A percentile compares a stretch with the other conserved stretches of the same genome.
These are phyloP conservation scores for Sturnira hondurensis DNA, from an alignment of 2,113 vertebrate genomes.

Conservation along the genomic window DNA sequence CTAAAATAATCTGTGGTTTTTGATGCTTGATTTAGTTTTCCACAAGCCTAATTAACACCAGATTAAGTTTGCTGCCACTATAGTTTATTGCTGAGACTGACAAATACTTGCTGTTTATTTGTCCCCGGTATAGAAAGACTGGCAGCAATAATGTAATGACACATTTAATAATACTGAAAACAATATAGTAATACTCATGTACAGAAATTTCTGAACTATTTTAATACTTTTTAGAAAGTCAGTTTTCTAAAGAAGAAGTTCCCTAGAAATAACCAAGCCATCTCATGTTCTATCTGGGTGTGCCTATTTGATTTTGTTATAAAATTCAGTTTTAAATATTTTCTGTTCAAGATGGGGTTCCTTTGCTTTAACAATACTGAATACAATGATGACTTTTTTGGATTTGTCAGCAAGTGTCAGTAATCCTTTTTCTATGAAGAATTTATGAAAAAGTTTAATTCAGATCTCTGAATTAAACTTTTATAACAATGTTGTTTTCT, in stretches of 20 bases:
- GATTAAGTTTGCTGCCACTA: constrained; percentile 86
- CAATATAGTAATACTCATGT: constrained; percentile 51
- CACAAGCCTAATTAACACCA: constrained; percentile 89
- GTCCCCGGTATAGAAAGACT: constrained; percentile 69
- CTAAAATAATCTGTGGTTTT: constrained; percentile 88
- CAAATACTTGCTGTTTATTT: constrained; percentile 80
- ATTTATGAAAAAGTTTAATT: neutral
- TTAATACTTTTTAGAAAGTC: neutral
- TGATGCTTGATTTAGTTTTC: constrained; percentile 93
- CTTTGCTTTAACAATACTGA: constrained; percentile 6
- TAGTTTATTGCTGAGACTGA: constrained; percentile 82
- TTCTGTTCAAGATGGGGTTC: neutral
- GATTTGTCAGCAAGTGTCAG: neutral
- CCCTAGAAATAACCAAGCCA: neutral
- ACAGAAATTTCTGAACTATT: constrained; percentile 36
- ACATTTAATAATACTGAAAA: constrained; percentile 78
- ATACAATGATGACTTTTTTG: neutral
- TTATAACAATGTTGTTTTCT: neutral
- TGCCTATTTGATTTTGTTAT: neutral
- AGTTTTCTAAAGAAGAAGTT: constrained; percentile 25
- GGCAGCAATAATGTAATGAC: constrained; percentile 72
- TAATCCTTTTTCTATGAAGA: neutral
- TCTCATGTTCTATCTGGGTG: neutral
- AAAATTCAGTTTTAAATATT: constrained; percentile 22
- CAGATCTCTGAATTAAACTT: neutral